Evolutionary conservation across 2,797 vertebrate genomes (phyloP).

Genomic region (Chanos chanos): DNA sequence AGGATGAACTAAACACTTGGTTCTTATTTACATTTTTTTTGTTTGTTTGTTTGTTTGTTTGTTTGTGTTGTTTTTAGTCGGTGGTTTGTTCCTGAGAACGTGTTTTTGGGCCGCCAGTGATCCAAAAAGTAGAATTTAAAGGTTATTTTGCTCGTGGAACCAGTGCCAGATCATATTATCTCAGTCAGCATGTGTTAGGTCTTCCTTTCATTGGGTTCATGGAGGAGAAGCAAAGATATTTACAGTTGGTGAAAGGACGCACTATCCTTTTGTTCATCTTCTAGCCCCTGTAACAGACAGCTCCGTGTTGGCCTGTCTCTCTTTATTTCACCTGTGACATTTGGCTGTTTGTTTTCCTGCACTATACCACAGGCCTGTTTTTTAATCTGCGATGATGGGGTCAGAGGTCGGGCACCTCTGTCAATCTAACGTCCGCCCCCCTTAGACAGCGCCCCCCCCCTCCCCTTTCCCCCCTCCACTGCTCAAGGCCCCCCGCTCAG

Average conservation of each 20-base stretch:
- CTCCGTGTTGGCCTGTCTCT: constrained; percentile 26
- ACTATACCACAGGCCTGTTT: constrained; percentile 27
- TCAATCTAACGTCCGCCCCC: constrained; percentile 38
- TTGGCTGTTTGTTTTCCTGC: constrained; percentile 33
- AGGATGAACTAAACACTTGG: too few species aligned
- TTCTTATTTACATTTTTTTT: too few species aligned
- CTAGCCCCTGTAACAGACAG: constrained; percentile 29
- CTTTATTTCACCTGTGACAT: constrained; percentile 34
- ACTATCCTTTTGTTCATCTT: constrained; percentile 14
- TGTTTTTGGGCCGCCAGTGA: too few species aligned
- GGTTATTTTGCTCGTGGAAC: background rate
- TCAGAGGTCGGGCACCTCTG: constrained; percentile 42
- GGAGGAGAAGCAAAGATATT: constrained; percentile 7
- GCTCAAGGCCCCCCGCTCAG: too few species aligned
- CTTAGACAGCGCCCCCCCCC: constrained; percentile 4
- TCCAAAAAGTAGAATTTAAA: background rate
- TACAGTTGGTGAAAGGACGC: background rate
- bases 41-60: too few species aligned
- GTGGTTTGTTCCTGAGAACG: too few species aligned
- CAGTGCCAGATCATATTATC: background rate
- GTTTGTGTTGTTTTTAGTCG: too few species aligned
- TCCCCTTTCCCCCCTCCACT: background rate
- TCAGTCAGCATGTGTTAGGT: background rate
- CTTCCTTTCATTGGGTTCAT: background rate
- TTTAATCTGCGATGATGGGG: constrained; percentile 44